Conservation (phyloP, 35 echinoderm and acorn worm genomes). For the Eucidaris tribuloides region DNA sequence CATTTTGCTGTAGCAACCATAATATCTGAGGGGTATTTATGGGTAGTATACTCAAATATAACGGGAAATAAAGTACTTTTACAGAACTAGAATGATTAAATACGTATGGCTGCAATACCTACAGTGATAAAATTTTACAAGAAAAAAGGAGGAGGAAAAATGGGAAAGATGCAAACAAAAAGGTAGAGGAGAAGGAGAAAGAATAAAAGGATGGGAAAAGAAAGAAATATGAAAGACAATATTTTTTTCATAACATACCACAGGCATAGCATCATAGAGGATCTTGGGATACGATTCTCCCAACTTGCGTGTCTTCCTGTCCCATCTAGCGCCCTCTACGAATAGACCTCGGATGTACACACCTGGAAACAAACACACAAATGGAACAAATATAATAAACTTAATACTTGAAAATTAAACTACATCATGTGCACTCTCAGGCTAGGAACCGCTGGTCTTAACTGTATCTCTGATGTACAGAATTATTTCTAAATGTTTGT, state of each 20-base stretch:
- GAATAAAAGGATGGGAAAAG: no score
- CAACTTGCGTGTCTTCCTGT: slow-evolving; percentile 76
- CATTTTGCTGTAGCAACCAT: no score
- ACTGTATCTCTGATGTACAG: background rate
- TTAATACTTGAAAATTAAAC: background rate
- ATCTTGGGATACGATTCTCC: slow-evolving; percentile 90
- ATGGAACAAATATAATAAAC: background rate
- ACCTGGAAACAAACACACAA: slow-evolving; percentile 40
- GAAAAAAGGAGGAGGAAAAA: no score
- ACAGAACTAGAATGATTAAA: no score
- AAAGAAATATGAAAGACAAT: no score
- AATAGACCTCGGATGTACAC: slow-evolving; percentile 87
- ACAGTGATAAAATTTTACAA: no score
- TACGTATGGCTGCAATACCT: no score
- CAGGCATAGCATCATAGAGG: slow-evolving; percentile 87
- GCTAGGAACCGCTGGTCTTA: background rate
- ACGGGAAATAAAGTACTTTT: no score
- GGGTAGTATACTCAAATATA: no score
- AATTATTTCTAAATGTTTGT: background rate
- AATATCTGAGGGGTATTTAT: no score
- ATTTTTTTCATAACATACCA: slow-evolving; percentile 53
- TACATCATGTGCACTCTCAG: background rate
- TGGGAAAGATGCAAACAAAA: no score
- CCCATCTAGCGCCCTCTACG: slow-evolving; percentile 93
- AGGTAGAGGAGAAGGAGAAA: no score